Evolutionary conservation across 2,888 invertebrate species (phyloP).

Genomic region (Venustoraphidia nigricollis): DNA sequence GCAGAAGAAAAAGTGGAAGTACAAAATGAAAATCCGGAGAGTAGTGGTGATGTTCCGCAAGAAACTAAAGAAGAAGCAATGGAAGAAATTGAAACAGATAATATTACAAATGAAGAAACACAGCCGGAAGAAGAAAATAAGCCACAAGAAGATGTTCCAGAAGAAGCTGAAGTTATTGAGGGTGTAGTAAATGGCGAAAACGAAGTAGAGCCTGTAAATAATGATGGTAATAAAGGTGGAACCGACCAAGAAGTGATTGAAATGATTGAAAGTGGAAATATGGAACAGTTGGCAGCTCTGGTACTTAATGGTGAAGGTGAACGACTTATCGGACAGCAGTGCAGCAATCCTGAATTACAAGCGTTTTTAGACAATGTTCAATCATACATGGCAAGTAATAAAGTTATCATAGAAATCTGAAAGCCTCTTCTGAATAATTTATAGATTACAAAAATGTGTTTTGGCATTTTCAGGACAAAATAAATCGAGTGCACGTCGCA

Average conservation of each 20-base stretch:
- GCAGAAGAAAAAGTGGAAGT: slow-evolving; percentile 18
- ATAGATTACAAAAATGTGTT: background rate
- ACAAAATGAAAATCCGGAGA: slow-evolving; percentile 14
- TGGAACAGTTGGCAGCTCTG: slow-evolving; percentile 79
- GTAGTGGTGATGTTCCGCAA: slow-evolving; percentile 5
- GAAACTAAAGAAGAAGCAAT: slow-evolving; percentile 4
- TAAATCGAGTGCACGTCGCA: slow-evolving; percentile 73
- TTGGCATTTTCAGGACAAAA: slow-evolving; percentile 53
- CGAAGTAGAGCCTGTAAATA: slow-evolving; percentile 28
- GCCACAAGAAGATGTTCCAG: slow-evolving; percentile 5
- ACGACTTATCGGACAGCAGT: slow-evolving; percentile 50
- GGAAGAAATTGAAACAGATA: slow-evolving; percentile 9
- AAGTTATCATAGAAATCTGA: slow-evolving; percentile 1
- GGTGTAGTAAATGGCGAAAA: slow-evolving; percentile 27
- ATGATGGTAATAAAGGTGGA: slow-evolving; percentile 25
- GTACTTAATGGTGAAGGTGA: slow-evolving; percentile 81
- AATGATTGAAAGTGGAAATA: slow-evolving; percentile 58
- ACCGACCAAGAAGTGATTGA: slow-evolving; percentile 43
- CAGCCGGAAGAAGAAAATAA: slow-evolving; percentile 3
- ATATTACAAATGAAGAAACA: slow-evolving; percentile 7
- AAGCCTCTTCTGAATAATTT: background rate
- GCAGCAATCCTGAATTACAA: slow-evolving; percentile 64
- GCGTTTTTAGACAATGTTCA: slow-evolving; percentile 79
- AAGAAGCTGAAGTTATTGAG: slow-evolving; percentile 21
- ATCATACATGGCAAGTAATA: slow-evolving; percentile 58